Evolutionary conservation across 2,113 vertebrate species (phyloP), one percentile per base, ranked within the genome.

Genomic region (Hystrix brachyura): DNA sequence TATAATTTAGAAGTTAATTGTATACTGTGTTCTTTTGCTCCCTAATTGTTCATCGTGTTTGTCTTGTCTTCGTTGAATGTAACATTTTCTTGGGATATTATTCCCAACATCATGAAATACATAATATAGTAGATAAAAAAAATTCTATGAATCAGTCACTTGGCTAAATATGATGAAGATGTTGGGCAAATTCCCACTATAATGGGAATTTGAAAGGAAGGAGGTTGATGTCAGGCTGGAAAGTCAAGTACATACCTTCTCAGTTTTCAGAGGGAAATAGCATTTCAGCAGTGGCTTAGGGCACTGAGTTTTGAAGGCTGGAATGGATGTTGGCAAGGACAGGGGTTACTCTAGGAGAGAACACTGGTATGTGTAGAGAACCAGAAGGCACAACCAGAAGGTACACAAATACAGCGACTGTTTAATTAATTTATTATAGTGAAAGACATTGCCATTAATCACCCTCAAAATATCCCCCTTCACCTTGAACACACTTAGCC

Each of bases 31-130:
- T 78, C 6, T 72, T 94, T 81, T 32, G 38, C 38, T 89, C 65
- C 76, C 46, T 92, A 88, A 89, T 84, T 64, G 78, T 74, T 93
- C 62, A 34, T 38, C 53, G 83, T 51, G 38, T 82, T 64, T 32
- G 9, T 69, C n/a, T 84, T 60, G 7, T 51, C 82, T 87, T 92
- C 83, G 62, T 76, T 53, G 29, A 7, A 3, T 13, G 0, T 19
- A 78, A 62, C 19, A 5, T 25, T 48, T 78, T 90, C 51, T 65
- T 51, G 86, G 34, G 15, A 34, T 71, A 23, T 51, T 57, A 29
- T 51, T 57, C 51, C 51, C 59, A 55, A 34, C 21, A 32, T 51
- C 11, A 15, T 69, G 59, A 83, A 72, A 69, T 15, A 32, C 0
- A 10, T 65, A 25, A 81, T 62, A 57, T 55, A n/a, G 51, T 48